Evolutionary conservation across 2,888 invertebrate species (phyloP).

Genomic region (Axea sp.): DNA sequence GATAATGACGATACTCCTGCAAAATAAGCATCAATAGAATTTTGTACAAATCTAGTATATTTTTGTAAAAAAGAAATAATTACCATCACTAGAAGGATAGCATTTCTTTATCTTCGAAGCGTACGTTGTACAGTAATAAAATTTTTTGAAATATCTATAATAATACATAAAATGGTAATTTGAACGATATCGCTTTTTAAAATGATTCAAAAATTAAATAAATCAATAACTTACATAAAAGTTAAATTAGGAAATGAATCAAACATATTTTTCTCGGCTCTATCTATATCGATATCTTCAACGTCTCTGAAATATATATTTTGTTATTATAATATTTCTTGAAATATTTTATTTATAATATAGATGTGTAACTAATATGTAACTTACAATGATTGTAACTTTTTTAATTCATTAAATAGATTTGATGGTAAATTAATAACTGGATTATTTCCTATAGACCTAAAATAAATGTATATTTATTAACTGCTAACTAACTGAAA

Average conservation of each 20-base stretch:
- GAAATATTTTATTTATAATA: background rate
- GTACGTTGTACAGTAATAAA: conserved; percentile 83
- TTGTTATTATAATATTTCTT: background rate
- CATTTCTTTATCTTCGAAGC: conserved; percentile 82
- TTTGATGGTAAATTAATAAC: conserved; percentile 69
- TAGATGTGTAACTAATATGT: no score
- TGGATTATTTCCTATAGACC: conserved; percentile 75
- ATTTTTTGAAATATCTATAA: conserved; percentile 82
- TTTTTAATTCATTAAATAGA: conserved; percentile 71
- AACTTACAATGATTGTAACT: conserved; percentile 75
- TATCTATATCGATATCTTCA: conserved; percentile 81
- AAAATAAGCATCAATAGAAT: no score
- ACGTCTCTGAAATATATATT: conserved; percentile 80
- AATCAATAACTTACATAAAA: conserved; percentile 79
- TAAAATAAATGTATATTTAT: conserved; percentile 47
- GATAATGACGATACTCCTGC: conserved; percentile 82
- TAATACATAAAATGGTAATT: no score
- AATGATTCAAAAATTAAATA: no score
- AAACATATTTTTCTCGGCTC: conserved; percentile 81
- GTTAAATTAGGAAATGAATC: conserved; percentile 79
- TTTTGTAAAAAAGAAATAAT: no score
- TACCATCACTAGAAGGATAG: conserved; percentile 83
- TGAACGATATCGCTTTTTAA: no score
- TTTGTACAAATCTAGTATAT: no score
- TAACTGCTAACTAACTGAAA: no score